Evolutionary conservation across 2,113 vertebrate genomes (phyloP), one percentile per base, ranked within the genome.

Genomic region (Ginglymostoma cirratum): DNA sequence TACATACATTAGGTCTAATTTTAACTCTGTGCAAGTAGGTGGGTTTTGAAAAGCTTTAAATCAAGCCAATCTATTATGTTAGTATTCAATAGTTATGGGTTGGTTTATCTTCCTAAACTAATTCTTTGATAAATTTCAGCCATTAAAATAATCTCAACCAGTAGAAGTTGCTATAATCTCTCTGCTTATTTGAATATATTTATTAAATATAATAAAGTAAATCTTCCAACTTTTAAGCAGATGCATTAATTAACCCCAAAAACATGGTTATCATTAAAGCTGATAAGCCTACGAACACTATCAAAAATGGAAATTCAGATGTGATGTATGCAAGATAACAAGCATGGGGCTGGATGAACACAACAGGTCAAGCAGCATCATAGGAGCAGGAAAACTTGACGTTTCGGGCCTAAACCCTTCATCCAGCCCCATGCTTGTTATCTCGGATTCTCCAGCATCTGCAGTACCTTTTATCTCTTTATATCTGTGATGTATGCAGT

Each of bases 161-260:
- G 5, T 38, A 19, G n/a, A 67, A 93, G 17, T 38, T 67, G 34
- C 12, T 38, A 38, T 65, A 38, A 19, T 4, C 61, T 27, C 34
- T n/a, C 38, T 38, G 15, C 61, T 93, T 66, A 67, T 66, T 66
- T 67, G n/a, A 93, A 66, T 92, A 92, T 92, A 92, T 61, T 66
- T 92, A 92, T 66, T 92, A 92, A 67, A 66, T 67, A n/a, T 34
- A 93, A 67, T 93, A 93, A 93, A 23, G 66, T 42, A 93, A 93
- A 19, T 17, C 89, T 23, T 66, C 34, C 61, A 92, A 66, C 65
- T 92, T 66, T 38, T 38, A 61, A 66, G 89, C 89, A 66, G 89
- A 93, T 93, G 89, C 61, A 42, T 61, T n/a, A 66, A 93, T 93
- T 93, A 93, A 38, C 34, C 61, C 89, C 61, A 55, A 93, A 93